Base-by-base conservation (phyloP, 2,797 vertebrate species). In the Micrastur ruficollis region DNA sequence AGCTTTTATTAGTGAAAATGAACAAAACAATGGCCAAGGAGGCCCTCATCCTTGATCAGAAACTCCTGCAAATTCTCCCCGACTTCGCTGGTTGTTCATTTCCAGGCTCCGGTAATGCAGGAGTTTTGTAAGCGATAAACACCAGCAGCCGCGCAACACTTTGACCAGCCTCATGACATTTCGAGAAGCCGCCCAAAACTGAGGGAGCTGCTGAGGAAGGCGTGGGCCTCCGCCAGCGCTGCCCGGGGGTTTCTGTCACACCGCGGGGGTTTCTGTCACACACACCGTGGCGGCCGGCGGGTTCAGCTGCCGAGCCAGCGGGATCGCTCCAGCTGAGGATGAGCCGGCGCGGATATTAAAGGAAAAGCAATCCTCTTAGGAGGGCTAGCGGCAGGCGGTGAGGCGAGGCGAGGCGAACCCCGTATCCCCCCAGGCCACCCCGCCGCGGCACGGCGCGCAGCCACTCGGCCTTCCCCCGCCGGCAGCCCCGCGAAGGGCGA, bases 341-440 rank as follows among this genome's bases (percentile, higher is more conserved):
- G 91, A 97, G 96, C 97, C 88, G 75, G 89, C 90, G 90, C n/a
- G 82, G 98, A 95, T 98, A 99, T 99, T 99, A 98, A 98, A 98
- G 98, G 98, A 98, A 98, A 98, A 72, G 49, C 98, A 99, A 99
- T 99, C 98, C 98, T 98, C 98, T 99, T 99, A 99, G 78, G 63
- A 74, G 91, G 85, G 86, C 55, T 38, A 90, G 91, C 75, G 88
- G 90, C 63, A 59, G 66, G 79, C 78, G 66, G n/a, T 19, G 55
- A 73, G 67, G 91, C 70, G 55, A 94, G 92, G 40, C 76, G 52
- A 95, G 88, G 31, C 82, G 31, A 96, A n/a, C 47, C 92, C 89
- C 38, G 50, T 49, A 50, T 88, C 73, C 63, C 63, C 13, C 79
- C 36, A 66, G 59, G 68, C 38, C 32, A 25, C 27, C 52, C 42